Conservation (phyloP, 2,797 vertebrate species). For the Podarcis lilfordi region DNA sequence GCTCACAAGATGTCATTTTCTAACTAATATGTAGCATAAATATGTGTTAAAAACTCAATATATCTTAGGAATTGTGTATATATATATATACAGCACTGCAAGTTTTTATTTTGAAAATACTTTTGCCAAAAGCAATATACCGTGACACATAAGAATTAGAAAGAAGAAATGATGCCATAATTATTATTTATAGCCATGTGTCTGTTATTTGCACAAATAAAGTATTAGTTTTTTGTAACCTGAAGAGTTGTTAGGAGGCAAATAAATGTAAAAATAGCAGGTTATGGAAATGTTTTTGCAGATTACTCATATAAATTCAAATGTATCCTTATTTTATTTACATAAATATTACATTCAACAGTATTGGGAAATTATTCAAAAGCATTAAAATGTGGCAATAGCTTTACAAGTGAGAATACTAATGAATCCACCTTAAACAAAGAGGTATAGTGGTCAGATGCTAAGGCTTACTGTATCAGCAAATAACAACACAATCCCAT, state of each 20-base stretch:
- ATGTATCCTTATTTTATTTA: slow-evolving; percentile 42
- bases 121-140: slow-evolving; percentile 21
- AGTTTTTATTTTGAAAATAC: slow-evolving; percentile 29
- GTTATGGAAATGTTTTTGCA: slow-evolving; percentile 29
- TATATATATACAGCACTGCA: neutral
- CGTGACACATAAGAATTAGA: slow-evolving; percentile 41
- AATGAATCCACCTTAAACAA: slow-evolving; percentile 24
- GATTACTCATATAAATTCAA: slow-evolving; percentile 37
- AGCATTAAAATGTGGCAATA: slow-evolving; percentile 13
- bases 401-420: slow-evolving; percentile 13
- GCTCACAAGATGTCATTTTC: neutral
- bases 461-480: neutral
- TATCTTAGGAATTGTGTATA: neutral
- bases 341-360: slow-evolving; percentile 45
- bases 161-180: slow-evolving; percentile 32
- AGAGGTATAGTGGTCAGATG: neutral
- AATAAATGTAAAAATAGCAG: slow-evolving; percentile 28
- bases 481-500: neutral
- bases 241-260: slow-evolving; percentile 2
- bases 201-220: slow-evolving; percentile 32
- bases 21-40: slow-evolving; percentile 31
- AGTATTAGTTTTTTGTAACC: slow-evolving; percentile 3
- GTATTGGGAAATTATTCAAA: slow-evolving; percentile 14
- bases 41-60: neutral
- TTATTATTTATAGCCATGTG: slow-evolving; percentile 27